Evolutionary conservation across 2,113 vertebrate genomes (phyloP).

Genomic region (Hemichromis elongatus): DNA sequence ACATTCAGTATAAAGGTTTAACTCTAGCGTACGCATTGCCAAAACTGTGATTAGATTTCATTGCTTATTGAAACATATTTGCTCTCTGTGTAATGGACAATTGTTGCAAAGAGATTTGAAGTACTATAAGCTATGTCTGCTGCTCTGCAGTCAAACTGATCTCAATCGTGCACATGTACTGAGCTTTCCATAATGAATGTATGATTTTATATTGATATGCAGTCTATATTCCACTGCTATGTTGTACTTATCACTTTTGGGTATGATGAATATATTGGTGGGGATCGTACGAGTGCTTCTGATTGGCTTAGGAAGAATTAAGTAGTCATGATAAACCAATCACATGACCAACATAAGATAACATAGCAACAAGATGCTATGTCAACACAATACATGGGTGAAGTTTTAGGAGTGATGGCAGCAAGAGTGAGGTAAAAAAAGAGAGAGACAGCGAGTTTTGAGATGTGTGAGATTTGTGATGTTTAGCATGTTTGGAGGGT

Average conservation of each 20-base stretch:
- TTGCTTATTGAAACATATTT: background rate
- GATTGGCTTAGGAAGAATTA: background rate
- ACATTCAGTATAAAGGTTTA: slow-evolving; percentile 13
- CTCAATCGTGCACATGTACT: too few relatives aligned
- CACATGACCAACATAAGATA: background rate
- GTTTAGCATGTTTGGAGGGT: too few relatives aligned
- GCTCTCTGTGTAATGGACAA: background rate
- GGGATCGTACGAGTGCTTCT: background rate
- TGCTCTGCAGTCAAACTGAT: background rate
- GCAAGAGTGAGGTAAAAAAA: too few relatives aligned
- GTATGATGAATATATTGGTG: too few relatives aligned
- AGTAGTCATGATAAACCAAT: background rate
- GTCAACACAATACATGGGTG: background rate
- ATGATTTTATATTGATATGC: too few relatives aligned
- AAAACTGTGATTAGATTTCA: background rate
- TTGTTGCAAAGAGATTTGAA: background rate
- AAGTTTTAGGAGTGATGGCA: background rate
- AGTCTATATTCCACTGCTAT: too few relatives aligned
- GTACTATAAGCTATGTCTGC: background rate
- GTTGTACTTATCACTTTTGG: too few relatives aligned
- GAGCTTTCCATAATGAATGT: too few relatives aligned
- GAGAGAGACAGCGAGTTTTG: background rate
- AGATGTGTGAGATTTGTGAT: background rate
- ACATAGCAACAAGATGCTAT: background rate
- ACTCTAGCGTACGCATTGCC: background rate